Conservation (phyloP, 2,797 vertebrate genomes). For the Spheniscus humboldti region DNA sequence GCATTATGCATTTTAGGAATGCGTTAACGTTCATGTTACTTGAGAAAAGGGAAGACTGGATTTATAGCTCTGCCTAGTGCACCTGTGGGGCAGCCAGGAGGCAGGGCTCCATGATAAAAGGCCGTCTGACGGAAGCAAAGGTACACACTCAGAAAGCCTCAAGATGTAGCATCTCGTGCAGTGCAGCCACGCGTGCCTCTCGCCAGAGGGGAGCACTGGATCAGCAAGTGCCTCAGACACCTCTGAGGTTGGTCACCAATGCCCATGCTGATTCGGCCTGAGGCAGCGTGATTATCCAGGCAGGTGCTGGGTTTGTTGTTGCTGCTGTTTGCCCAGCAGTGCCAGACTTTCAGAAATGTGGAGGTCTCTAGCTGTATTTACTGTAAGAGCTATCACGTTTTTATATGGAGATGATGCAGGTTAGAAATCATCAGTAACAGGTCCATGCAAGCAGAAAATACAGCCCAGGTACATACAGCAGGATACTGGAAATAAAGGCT, state of each 20-base stretch:
- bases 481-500: neutral
- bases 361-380: neutral
- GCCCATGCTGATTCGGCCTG: neutral
- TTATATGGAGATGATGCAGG: neutral
- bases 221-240: neutral
- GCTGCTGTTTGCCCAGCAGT: neutral
- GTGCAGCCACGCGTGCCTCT: rapidly evolving
- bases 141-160: rapidly evolving
- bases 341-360: neutral
- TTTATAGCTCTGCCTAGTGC: neutral
- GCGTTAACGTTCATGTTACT: rapidly evolving
- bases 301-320: neutral
- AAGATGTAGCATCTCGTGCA: rapidly evolving
- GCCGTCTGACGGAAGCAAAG: neutral
- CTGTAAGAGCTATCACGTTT: too few species aligned
- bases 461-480: neutral
- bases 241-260: rapidly evolving
- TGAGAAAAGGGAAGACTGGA: rapidly evolving
- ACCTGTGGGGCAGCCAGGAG: rapidly evolving
- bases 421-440: neutral
- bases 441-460: neutral
- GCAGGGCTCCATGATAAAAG: rapidly evolving
- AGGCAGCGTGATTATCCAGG: neutral
- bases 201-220: rapidly evolving
- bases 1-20: neutral